Evolutionary conservation across 2,888 invertebrate genomes (phyloP), one percentile per base, ranked within the genome.

Genomic region (Ptilodon capucinus): DNA sequence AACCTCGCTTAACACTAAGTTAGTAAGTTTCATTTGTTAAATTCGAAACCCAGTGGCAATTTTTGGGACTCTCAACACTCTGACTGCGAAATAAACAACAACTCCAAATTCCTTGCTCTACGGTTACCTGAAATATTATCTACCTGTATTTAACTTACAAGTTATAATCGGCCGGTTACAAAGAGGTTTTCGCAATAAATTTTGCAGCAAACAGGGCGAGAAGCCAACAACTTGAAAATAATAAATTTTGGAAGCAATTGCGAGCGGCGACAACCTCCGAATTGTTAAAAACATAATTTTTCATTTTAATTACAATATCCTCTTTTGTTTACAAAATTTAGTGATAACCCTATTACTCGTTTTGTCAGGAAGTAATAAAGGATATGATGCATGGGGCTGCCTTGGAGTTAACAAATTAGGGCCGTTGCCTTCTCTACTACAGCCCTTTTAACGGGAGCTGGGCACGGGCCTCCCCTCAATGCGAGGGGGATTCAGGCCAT

Each of bases 241-340:
- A 28, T 55, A 61, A 63, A 59, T 63, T 61, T 40, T 44, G 13
- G 43, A 50, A 59, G 64, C 51, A 63, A 61, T 63, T 63, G n/a
- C 0, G 56, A 44, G 48, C 6, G 30, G 21, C 36, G 45, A 48
- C 54, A 46, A 40, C 42, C 35, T 30, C 39, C 23, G 44, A 30
- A 46, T 61, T 62, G 53, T 57, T 42, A 44, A 51, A 60, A 57
- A 57, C 47, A 51, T 43, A 57, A 62, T 60, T 58, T 47, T 59
- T 57, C 54, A 60, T 57, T 47, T 51, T 50, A 54, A 60, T 60
- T 11, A 28, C n/a, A 28, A n/a, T 28, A 8, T n/a, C 4, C 28
- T n/a, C 28, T 28, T 28, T 28, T 28, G 28, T 28, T 28, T 28
- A n/a, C 28, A 28, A 28, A 23, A 25, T 25, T 28, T 28, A n/a